phyloP scores from a whole-genome alignment of 2,888 invertebrate genomes.

The Trissoscelio sp. region DNA sequence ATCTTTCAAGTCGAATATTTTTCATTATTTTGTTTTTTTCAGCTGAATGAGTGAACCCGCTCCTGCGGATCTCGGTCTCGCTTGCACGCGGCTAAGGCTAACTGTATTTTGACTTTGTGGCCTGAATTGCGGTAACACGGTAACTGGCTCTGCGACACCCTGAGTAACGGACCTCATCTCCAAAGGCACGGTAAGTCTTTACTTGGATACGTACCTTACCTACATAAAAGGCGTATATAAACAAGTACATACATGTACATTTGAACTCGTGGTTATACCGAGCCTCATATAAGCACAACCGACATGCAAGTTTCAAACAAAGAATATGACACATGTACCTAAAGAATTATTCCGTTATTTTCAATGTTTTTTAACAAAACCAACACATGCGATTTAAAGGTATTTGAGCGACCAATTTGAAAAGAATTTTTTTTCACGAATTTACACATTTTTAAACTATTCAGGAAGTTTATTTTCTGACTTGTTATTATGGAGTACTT shows the following conservation, averaged over 20 bases:
- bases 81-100: slow-evolving; percentile 79
- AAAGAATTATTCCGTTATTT: slow-evolving; percentile 55
- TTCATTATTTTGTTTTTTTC: slow-evolving; percentile 70
- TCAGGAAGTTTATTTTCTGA: slow-evolving; percentile 8
- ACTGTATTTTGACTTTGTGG: slow-evolving; percentile 84
- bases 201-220: slow-evolving; percentile 71
- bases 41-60: slow-evolving; percentile 68
- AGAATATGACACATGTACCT: slow-evolving; percentile 61
- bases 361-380: slow-evolving; percentile 28
- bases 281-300: slow-evolving; percentile 41
- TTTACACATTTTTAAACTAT: slow-evolving; percentile 13
- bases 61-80: slow-evolving; percentile 68
- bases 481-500: not conserved
- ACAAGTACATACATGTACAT: slow-evolving; percentile 64
- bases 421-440: not conserved
- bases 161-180: slow-evolving; percentile 81
- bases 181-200: slow-evolving; percentile 75
- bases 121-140: slow-evolving; percentile 84
- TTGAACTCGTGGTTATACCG: slow-evolving; percentile 58
- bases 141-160: slow-evolving; percentile 83
- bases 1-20: slow-evolving; percentile 73
- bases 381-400: slow-evolving; percentile 10
- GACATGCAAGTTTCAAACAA: slow-evolving; percentile 55
- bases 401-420: slow-evolving; percentile 18
- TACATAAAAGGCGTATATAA: slow-evolving; percentile 76